These are phyloP conservation scores for Oscheius sp. DNA, from an alignment of 2,888 invertebrate genomes.

Conservation along the genomic window DNA sequence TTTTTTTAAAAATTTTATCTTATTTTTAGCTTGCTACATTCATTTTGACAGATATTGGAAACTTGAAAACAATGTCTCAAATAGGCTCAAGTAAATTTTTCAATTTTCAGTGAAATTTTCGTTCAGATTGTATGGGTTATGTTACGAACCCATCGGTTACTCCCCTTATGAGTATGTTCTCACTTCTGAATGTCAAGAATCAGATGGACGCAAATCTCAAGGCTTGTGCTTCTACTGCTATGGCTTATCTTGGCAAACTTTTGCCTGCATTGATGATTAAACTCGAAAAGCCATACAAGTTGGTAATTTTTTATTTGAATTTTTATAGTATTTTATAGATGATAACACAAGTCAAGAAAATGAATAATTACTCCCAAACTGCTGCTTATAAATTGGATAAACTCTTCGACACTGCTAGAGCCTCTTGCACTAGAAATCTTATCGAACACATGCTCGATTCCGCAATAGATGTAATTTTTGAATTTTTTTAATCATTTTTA, in stretches of 20 bases:
- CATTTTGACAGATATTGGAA: background rate
- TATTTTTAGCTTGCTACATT: background rate
- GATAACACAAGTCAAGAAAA: background rate
- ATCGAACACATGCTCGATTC: background rate
- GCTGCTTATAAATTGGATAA: background rate
- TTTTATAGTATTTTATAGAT: background rate
- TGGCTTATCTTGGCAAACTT: background rate
- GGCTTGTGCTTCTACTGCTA: background rate
- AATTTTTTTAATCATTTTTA: background rate
- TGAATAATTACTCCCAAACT: background rate
- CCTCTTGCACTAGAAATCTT: background rate
- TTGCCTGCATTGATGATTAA: background rate
- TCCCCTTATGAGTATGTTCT: background rate
- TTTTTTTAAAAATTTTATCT: background rate
- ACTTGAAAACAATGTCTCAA: background rate
- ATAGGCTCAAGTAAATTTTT: background rate
- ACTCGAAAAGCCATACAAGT: background rate
- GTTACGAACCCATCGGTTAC: background rate
- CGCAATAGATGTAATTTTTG: background rate
- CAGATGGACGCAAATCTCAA: background rate
- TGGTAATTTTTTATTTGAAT: background rate
- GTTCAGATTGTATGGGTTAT: conserved; percentile 2
- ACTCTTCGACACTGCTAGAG: background rate
- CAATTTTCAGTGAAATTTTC: background rate
- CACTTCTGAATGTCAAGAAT: background rate